phyloP scores from a whole-genome alignment of 2,797 vertebrate genomes.

The Cryptoprocta ferox region DNA sequence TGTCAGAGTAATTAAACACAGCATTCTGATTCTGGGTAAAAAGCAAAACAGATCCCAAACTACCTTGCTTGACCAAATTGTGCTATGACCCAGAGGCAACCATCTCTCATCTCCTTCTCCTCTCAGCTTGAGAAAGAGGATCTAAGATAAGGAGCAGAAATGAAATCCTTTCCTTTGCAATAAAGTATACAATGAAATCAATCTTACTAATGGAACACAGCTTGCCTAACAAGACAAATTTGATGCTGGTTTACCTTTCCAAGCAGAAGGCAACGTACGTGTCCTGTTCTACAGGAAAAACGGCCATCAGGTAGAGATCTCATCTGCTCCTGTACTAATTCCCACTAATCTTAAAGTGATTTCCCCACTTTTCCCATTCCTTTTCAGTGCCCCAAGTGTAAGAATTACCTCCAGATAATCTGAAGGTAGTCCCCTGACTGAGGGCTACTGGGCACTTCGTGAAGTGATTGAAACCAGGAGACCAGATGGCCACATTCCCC shows the following conservation, averaged over 20 bases:
- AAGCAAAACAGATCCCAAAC: neutral
- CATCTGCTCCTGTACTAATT: constrained; percentile 26
- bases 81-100: neutral
- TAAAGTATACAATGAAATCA: neutral
- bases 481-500: neutral
- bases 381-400: neutral
- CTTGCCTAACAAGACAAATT: constrained; percentile 23
- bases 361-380: neutral
- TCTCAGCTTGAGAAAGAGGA: neutral
- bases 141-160: neutral
- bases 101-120: neutral
- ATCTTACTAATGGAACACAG: neutral
- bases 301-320: neutral
- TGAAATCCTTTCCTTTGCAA: constrained; percentile 11
- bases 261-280: constrained; percentile 8
- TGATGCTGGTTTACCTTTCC: constrained; percentile 50
- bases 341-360: constrained; percentile 25
- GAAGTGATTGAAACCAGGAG: neutral
- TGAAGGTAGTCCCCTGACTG: neutral
- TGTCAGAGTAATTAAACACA: neutral
- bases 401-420: constrained; percentile 49
- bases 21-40: neutral
- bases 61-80: neutral
- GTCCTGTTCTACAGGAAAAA: constrained; percentile 55
- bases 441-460: neutral